Percentiles rank a stretch among this genome's conserved stretches.
phyloP scores from a whole-genome alignment of 2,888 invertebrate species.

The Furcula furcula region DNA sequence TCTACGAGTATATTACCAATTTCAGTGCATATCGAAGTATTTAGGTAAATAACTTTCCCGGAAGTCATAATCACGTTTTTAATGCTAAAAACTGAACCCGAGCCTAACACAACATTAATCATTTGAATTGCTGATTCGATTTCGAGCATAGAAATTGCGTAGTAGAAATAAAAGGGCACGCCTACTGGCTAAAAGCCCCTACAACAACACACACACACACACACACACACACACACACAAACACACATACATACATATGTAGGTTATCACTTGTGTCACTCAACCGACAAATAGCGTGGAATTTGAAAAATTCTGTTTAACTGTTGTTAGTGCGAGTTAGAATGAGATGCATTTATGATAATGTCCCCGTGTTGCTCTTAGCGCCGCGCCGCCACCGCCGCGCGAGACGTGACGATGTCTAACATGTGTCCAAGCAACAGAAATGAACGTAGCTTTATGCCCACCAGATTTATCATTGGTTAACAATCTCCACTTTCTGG shows the following conservation, averaged over 20 bases:
- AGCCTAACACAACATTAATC: no score
- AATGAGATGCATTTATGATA: constrained; percentile 47
- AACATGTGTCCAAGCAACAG: constrained; percentile 11
- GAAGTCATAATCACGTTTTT: no score
- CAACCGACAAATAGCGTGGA: constrained; percentile 50
- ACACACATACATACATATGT: no score
- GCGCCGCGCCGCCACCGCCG: no score
- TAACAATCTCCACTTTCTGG: constrained; percentile 33
- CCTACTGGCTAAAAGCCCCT: constrained; percentile 41
- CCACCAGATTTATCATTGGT: constrained; percentile 24
- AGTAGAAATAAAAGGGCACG: constrained; percentile 38
- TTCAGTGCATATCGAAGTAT: constrained; percentile 17
- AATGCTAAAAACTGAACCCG: no score
- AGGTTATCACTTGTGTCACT: constrained; percentile 34
- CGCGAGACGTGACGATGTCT: constrained; percentile 34
- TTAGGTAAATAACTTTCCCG: constrained; percentile 27
- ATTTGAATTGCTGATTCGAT: no score
- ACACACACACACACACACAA: no score
- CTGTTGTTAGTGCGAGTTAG: constrained; percentile 47
- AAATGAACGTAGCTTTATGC: constrained; percentile 23
- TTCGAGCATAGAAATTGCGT: no score
- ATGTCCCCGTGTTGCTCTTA: constrained; percentile 30
- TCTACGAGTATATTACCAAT: constrained; percentile 17
- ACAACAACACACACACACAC: no score
- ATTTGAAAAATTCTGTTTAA: constrained; percentile 65